Conservation (phyloP, 2,113 vertebrate genomes). For the Ranitomeya imitator region DNA sequence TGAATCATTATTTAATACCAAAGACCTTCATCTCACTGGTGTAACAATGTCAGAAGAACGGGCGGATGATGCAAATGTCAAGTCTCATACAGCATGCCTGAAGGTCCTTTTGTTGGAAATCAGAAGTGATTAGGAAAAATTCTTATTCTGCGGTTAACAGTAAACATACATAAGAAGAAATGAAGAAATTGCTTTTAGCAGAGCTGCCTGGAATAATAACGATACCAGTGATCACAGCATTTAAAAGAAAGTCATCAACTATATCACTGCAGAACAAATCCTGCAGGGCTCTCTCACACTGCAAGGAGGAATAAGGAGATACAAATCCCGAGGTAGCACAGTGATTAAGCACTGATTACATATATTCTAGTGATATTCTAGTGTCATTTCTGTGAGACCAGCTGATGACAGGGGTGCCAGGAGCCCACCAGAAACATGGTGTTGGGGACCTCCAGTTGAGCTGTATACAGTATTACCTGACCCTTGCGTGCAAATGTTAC, state of each 20-base stretch:
- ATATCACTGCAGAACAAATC: slow-evolving; percentile 43
- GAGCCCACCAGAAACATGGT: too few species aligned
- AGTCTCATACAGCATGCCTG: slow-evolving; percentile 39
- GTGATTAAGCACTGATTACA: slow-evolving; percentile 50
- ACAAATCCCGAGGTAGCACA: slow-evolving; percentile 31
- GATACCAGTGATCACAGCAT: slow-evolving; percentile 52
- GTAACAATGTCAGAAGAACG: slow-evolving; percentile 59
- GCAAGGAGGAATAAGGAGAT: slow-evolving; percentile 30
- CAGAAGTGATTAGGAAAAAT: slow-evolving; percentile 51
- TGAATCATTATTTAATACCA: slow-evolving; percentile 57
- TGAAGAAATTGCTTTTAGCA: slow-evolving; percentile 39
- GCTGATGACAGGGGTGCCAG: too few species aligned
- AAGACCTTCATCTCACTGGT: slow-evolving; percentile 46
- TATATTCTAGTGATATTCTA: neutral
- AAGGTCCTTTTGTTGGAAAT: slow-evolving; percentile 58
- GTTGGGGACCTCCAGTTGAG: too few species aligned
- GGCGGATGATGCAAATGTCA: slow-evolving; percentile 58
- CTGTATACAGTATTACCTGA: too few species aligned
- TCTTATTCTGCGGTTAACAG: slow-evolving; percentile 42
- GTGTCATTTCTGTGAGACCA: too few species aligned
- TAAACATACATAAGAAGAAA: slow-evolving; percentile 41
- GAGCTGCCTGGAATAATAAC: slow-evolving; percentile 55
- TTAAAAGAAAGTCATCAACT: slow-evolving; percentile 48
- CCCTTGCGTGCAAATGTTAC: too few species aligned
- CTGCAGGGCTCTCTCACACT: slow-evolving; percentile 36